Evolutionary conservation across 30 jellyfish, hydroid and myxozoan species (phyloP).

Genomic region (Morbakka virulenta): DNA sequence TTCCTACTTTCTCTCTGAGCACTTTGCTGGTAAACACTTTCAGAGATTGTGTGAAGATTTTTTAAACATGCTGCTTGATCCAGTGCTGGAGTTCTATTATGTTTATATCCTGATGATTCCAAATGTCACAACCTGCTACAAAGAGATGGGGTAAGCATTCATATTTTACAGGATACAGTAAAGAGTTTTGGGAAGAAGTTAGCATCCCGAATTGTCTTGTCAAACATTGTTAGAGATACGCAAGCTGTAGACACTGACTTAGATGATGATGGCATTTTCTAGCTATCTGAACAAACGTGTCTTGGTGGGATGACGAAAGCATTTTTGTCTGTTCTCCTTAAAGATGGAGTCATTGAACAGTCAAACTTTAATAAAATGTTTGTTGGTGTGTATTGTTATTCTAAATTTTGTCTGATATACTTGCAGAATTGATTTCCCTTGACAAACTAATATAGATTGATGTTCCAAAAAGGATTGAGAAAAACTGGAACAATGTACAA

Average conservation of each 20-base stretch:
- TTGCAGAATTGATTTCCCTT: conserved; percentile 23
- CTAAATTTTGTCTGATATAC: conserved; percentile 6
- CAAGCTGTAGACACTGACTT: conserved; percentile 1
- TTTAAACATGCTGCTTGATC: conserved; percentile 25
- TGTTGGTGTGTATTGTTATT: conserved; percentile 35
- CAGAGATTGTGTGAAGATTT: conserved; percentile 34
- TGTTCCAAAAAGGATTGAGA: conserved; percentile 22
- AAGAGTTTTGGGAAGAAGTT: conserved; percentile 40
- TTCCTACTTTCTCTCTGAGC: conserved; percentile 44
- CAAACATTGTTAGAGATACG: conserved; percentile 4
- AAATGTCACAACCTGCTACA: background rate
- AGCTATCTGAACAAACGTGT: conserved; percentile 7
- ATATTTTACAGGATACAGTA: conserved; percentile 30
- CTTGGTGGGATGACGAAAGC: conserved; percentile 36
- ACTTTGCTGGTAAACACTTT: conserved; percentile 33
- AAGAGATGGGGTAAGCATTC: conserved; percentile 53
- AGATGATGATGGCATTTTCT: conserved; percentile 24
- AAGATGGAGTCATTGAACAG: conserved; percentile 52
- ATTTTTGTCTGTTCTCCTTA: background rate
- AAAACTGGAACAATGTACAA: conserved; percentile 46
- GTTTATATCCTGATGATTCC: conserved; percentile 36
- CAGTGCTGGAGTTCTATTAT: background rate
- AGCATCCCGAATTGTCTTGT: conserved; percentile 43
- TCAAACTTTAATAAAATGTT: conserved; percentile 3
- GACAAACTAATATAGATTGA: conserved; percentile 40